phyloP scores from a whole-genome alignment of 1,140 invertebrate species.

The Sinella curviseta region DNA sequence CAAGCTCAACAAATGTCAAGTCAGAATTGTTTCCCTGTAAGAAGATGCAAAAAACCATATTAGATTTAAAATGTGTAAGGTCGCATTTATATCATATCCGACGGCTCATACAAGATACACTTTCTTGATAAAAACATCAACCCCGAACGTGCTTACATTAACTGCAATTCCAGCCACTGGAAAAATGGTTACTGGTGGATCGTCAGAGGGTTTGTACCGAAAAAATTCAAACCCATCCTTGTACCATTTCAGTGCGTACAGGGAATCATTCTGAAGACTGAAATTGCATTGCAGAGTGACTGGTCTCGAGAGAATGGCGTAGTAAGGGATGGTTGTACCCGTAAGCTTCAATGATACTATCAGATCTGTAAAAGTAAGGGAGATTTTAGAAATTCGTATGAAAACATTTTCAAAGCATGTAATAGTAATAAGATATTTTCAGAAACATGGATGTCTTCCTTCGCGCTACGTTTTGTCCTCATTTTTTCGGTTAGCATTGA shows the following conservation, averaged over 20 bases:
- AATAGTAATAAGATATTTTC: too few species aligned
- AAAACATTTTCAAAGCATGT: too few species aligned
- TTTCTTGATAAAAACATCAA: not conserved
- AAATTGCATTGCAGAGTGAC: slow-evolving; percentile 72
- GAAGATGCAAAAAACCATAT: not conserved
- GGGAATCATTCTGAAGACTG: slow-evolving; percentile 65
- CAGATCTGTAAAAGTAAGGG: not conserved
- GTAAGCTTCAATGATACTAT: slow-evolving; percentile 36
- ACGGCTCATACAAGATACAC: too few species aligned
- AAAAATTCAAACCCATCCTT: slow-evolving; percentile 86
- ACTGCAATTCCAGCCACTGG: slow-evolving; percentile 74
- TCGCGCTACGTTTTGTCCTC: too few species aligned
- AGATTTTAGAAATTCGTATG: too few species aligned
- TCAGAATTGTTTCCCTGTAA: slow-evolving; percentile 40
- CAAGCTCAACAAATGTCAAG: slow-evolving; percentile 33
- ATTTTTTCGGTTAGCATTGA: too few species aligned
- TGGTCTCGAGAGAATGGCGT: slow-evolving; percentile 37
- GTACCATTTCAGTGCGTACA: slow-evolving; percentile 86
- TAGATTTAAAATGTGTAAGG: not conserved
- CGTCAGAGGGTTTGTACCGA: slow-evolving; percentile 72
- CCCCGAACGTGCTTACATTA: slow-evolving; percentile 65
- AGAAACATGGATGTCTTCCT: too few species aligned
- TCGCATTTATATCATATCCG: too few species aligned
- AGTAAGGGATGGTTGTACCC: slow-evolving; percentile 41
- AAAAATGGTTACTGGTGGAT: slow-evolving; percentile 72